These are phyloP conservation scores for Xenops minutus DNA, from an alignment of 2,797 vertebrate genomes.

Conservation along the genomic window DNA sequence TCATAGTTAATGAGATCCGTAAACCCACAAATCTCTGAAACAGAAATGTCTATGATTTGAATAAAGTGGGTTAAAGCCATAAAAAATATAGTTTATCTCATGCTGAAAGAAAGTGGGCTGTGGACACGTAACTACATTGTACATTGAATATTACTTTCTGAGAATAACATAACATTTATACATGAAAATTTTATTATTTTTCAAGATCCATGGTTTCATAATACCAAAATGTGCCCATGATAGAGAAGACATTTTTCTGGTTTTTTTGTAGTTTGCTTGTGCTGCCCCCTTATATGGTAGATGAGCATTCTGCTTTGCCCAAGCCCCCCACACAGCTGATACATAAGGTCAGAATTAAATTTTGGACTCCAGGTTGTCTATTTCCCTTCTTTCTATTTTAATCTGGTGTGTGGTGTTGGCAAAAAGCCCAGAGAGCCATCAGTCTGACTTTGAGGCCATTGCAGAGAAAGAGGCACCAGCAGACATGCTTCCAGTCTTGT, in stretches of 20 bases:
- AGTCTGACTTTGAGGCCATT: slow-evolving; percentile 4
- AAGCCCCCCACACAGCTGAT: slow-evolving; percentile 2
- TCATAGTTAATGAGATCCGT: slow-evolving; percentile 13
- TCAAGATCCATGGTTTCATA: neutral
- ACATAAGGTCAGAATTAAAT: slow-evolving; percentile 67
- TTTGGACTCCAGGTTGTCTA: slow-evolving; percentile 39
- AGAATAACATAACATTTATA: slow-evolving; percentile 13
- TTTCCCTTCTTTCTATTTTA: slow-evolving; percentile 53
- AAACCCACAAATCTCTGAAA: neutral
- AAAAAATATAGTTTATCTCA: neutral
- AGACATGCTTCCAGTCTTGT: neutral
- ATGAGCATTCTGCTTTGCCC: slow-evolving; percentile 20
- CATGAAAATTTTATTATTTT: slow-evolving; percentile 48
- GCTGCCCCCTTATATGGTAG: slow-evolving; percentile 13
- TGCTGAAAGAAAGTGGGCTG: slow-evolving; percentile 11
- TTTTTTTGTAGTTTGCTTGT: neutral
- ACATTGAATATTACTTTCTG: neutral
- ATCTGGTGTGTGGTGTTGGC: slow-evolving; percentile 43
- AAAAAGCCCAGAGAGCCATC: slow-evolving; percentile 25
- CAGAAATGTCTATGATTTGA: neutral
- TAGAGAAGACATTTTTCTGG: neutral
- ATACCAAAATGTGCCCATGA: neutral
- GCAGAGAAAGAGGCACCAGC: slow-evolving; percentile 2
- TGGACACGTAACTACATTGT: neutral
- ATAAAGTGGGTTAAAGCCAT: slow-evolving; percentile 29